These are phyloP conservation scores for Pangasianodon hypophthalmus DNA, from an alignment of 2,113 vertebrate species.

Conservation along the genomic window DNA sequence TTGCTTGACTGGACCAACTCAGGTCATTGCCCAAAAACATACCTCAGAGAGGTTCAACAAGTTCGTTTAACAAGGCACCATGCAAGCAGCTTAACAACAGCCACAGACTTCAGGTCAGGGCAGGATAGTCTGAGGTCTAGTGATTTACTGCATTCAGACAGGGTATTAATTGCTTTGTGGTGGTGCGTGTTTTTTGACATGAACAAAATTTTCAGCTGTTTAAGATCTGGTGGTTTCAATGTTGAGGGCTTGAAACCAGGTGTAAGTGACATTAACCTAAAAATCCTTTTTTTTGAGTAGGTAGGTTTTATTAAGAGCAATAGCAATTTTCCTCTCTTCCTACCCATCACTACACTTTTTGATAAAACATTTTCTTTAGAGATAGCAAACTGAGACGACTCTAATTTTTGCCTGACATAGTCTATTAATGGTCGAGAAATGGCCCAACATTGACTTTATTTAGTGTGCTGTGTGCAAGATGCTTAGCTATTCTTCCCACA, in stretches of 20 bases:
- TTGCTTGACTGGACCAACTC: constrained; percentile 52
- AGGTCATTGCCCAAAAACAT: constrained; percentile 59
- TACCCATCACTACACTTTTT: neutral
- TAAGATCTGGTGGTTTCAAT: neutral
- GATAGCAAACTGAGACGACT: neutral
- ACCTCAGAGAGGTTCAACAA: constrained; percentile 55
- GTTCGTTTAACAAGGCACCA: constrained; percentile 42
- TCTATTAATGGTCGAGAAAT: neutral
- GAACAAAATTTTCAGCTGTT: neutral
- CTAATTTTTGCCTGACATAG: neutral
- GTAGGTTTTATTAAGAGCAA: neutral
- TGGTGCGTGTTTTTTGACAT: neutral
- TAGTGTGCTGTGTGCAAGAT: neutral
- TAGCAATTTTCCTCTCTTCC: neutral
- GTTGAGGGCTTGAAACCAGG: too few relatives aligned
- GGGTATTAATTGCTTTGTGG: neutral
- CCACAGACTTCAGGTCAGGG: constrained; percentile 31
- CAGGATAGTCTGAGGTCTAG: constrained; percentile 3
- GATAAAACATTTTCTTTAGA: neutral
- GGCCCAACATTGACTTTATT: neutral
- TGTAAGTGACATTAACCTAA: too few relatives aligned
- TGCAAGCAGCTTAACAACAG: constrained; percentile 19
- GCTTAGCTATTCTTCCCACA: neutral
- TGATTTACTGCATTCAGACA: constrained; percentile 3
- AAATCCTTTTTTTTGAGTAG: neutral